Percentiles rank a stretch among this genome's conserved stretches.
Evolutionary conservation across 2,113 vertebrate species (phyloP).

Genomic region (Glaucidium brasilianum): DNA sequence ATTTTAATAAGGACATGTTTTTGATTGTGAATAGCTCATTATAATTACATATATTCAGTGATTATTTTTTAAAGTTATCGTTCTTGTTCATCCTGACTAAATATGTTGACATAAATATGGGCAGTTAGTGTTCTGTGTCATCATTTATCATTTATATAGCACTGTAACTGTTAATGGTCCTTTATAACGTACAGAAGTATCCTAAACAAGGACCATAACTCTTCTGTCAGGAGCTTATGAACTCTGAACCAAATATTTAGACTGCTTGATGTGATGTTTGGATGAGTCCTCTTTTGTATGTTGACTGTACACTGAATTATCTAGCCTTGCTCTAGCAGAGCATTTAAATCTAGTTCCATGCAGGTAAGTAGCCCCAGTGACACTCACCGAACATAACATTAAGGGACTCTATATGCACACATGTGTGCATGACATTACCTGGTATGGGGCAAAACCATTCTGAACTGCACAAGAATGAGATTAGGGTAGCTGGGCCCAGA

Average conservation of each 20-base stretch:
- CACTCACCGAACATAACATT: neutral
- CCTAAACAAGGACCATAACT: neutral
- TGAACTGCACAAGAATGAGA: neutral
- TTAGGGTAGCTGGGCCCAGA: neutral
- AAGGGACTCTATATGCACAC: fast-evolving
- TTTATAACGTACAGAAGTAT: neutral
- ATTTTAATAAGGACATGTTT: slow-evolving; percentile 34
- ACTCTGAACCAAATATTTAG: neutral
- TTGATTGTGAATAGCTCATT: slow-evolving; percentile 21
- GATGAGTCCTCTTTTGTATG: neutral
- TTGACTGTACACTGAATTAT: neutral
- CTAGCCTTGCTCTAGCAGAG: neutral
- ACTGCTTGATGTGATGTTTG: neutral
- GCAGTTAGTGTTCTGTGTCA: neutral
- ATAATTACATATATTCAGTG: neutral
- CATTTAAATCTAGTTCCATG: neutral
- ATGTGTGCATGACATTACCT: fast-evolving
- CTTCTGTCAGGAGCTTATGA: neutral
- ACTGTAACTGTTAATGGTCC: neutral
- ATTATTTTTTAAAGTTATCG: neutral
- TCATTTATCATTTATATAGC: slow-evolving; percentile 25
- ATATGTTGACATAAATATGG: slow-evolving; percentile 5
- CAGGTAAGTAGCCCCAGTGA: neutral
- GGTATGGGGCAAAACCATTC: neutral
- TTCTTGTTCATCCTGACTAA: slow-evolving; percentile 9